These are phyloP conservation scores for Eleginops maclovinus DNA, from an alignment of 2,113 vertebrate genomes.

Conservation along the genomic window DNA sequence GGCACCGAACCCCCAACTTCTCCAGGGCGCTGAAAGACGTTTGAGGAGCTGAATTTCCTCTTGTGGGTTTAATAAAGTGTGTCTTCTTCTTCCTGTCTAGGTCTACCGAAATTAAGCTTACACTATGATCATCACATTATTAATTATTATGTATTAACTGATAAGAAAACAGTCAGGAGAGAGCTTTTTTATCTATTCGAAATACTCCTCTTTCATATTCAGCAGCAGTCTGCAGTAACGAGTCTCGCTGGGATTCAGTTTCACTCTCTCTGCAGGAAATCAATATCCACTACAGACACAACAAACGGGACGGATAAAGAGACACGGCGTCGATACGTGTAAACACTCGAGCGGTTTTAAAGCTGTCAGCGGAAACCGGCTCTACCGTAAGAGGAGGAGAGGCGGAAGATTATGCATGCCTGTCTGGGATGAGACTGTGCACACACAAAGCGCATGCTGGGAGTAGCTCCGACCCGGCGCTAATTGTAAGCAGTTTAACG, in stretches of 20 bases:
- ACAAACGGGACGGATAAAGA: conserved; percentile 17
- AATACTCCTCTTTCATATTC: background rate
- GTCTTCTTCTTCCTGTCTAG: background rate
- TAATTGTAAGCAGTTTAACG: no score
- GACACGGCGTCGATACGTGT: conserved; percentile 12
- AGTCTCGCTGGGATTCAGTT: conserved; percentile 10
- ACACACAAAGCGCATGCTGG: conserved; percentile 21
- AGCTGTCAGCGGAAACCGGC: conserved; percentile 23
- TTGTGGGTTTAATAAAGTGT: no score
- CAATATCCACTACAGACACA: conserved; percentile 39
- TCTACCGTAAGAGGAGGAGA: background rate
- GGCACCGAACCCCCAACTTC: no score
- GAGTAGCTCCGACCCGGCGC: background rate
- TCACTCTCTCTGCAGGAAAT: conserved; percentile 32
- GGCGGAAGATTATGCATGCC: background rate
- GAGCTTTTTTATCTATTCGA: background rate
- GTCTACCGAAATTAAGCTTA: background rate
- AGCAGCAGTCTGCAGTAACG: conserved; percentile 4
- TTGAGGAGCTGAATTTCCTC: no score
- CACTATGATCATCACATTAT: background rate
- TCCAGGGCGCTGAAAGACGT: no score
- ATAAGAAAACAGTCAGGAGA: background rate
- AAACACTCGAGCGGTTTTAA: conserved; percentile 10
- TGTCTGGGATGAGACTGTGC: background rate
- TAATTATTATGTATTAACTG: background rate